phyloP scores from a whole-genome alignment of 1,140 invertebrate species.

The Periplaneta americana region DNA sequence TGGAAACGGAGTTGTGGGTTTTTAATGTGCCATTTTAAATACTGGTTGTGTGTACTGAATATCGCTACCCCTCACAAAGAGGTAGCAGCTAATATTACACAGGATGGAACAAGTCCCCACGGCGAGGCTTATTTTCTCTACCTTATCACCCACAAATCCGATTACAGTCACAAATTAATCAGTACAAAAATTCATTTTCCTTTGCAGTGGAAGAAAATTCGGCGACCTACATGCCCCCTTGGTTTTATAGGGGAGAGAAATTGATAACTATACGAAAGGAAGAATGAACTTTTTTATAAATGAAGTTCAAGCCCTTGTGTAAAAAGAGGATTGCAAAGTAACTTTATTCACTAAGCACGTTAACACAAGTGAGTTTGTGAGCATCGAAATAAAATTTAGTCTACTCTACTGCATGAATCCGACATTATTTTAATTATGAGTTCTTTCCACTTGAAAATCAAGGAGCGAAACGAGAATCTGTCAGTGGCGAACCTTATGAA shows the following conservation, averaged over 20 bases:
- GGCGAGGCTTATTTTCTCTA: not conserved
- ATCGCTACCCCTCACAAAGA: not conserved
- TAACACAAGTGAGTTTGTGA: no score
- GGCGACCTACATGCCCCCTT: not conserved
- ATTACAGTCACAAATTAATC: not conserved
- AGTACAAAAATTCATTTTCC: not conserved
- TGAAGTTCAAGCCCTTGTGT: no score
- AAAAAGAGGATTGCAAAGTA: no score
- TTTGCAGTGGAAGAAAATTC: not conserved
- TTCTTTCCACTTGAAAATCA: no score
- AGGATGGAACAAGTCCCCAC: not conserved
- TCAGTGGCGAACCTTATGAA: no score
- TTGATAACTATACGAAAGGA: not conserved
- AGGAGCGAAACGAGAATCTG: no score
- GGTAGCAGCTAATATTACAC: not conserved
- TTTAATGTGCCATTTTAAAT: not conserved
- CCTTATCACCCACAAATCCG: not conserved
- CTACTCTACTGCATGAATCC: no score
- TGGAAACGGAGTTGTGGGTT: no score
- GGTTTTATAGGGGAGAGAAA: not conserved
- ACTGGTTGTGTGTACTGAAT: not conserved
- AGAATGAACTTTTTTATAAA: not conserved
- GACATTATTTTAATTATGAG: no score
- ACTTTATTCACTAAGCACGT: no score
- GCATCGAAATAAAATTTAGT: no score